Percentiles rank a stretch among this genome's conserved stretches.
These are phyloP conservation scores for Papilio polyxenes DNA, from an alignment of 1,140 invertebrate genomes.

Conservation along the genomic window DNA sequence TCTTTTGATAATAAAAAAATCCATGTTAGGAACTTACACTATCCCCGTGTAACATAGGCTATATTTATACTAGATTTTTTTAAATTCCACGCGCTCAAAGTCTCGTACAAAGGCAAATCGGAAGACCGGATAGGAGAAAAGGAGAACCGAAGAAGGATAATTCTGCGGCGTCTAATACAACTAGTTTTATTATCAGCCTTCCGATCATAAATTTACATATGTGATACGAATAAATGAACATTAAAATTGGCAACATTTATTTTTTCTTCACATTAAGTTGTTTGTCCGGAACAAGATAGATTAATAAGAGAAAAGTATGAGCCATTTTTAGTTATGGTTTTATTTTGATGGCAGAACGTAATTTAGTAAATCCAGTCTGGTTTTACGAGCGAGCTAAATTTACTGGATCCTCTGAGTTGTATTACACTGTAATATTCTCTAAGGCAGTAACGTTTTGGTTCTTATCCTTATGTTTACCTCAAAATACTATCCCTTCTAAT, in stretches of 20 bases:
- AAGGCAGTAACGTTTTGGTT: conserved; percentile 31
- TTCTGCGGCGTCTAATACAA: neutral
- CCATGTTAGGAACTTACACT: too few species aligned
- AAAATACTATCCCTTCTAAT: conserved; percentile 2
- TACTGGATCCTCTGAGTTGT: conserved; percentile 35
- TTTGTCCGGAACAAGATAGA: conserved; percentile 31
- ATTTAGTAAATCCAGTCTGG: conserved; percentile 35
- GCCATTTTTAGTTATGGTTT: conserved; percentile 36
- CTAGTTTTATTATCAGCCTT: neutral
- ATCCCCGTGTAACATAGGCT: too few species aligned
- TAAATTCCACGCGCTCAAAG: neutral
- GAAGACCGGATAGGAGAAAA: neutral
- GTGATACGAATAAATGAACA: neutral
- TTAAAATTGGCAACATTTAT: conserved; percentile 11
- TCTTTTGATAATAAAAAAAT: too few species aligned
- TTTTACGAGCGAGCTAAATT: conserved; percentile 30
- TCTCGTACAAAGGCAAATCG: neutral
- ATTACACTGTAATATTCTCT: conserved; percentile 32
- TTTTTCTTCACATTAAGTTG: conserved; percentile 6
- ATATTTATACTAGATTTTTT: too few species aligned
- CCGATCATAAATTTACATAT: neutral
- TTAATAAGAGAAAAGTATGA: conserved; percentile 36
- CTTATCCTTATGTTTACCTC: conserved; percentile 28
- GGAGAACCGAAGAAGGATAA: neutral
- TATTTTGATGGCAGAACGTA: conserved; percentile 36